These are phyloP conservation scores for Drosophila bifasciata DNA, from an alignment of 1,140 invertebrate genomes.

Conservation along the genomic window DNA sequence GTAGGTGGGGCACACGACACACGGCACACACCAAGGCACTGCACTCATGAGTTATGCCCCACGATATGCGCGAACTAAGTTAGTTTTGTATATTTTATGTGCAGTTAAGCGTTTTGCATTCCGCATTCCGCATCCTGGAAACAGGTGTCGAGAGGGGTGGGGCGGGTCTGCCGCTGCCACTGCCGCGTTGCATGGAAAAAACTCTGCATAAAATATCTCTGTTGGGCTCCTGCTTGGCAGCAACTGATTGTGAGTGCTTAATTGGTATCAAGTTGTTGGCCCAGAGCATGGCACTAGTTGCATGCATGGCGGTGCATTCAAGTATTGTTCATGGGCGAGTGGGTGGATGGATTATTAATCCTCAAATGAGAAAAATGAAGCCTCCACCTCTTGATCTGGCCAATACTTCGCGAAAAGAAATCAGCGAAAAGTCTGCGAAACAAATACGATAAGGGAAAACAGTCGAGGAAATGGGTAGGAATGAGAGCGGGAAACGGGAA, in stretches of 20 bases:
- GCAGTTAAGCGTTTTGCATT: conserved; percentile 73
- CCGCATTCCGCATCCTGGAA: conserved; percentile 17
- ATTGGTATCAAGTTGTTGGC: conserved; percentile 46
- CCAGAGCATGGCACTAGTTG: conserved; percentile 1
- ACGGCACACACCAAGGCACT: too few relatives aligned
- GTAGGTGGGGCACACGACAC: conserved; percentile 1
- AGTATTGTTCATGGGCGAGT: not conserved
- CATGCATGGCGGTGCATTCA: not conserved
- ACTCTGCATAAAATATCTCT: conserved; percentile 15
- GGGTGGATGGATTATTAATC: conserved; percentile 1
- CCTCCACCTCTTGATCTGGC: not conserved
- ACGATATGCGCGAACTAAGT: conserved; percentile 70
- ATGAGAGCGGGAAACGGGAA: conserved; percentile 10
- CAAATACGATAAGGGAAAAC: conserved; percentile 43
- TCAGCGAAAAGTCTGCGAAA: conserved; percentile 8
- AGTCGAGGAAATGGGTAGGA: conserved; percentile 11
- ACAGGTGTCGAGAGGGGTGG: conserved; percentile 40
- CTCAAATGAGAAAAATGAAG: not conserved
- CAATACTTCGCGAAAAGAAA: conserved; percentile 7
- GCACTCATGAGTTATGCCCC: conserved; percentile 61
- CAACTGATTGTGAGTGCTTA: conserved; percentile 48
- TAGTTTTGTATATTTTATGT: conserved; percentile 76
- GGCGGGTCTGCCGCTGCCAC: too few relatives aligned
- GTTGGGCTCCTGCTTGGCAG: conserved; percentile 13
- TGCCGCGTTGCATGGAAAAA: not conserved